Conservation (phyloP, 2,797 vertebrate genomes). For the Neosalanx taihuensis region DNA sequence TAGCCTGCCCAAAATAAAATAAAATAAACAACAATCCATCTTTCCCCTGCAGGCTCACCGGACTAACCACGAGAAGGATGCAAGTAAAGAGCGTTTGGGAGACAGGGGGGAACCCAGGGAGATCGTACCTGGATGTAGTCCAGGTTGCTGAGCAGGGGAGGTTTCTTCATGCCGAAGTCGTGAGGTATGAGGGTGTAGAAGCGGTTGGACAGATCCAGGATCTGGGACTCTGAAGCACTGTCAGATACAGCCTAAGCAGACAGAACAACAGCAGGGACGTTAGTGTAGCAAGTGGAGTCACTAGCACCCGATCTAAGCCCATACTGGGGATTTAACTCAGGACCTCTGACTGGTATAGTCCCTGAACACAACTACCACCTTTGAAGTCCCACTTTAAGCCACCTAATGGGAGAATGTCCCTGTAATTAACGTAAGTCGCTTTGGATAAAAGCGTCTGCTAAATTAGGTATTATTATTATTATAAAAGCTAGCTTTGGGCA, state of each 20-base stretch:
- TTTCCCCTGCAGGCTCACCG: too few species aligned
- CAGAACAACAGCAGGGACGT: background rate
- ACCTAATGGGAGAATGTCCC: background rate
- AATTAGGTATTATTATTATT: too few species aligned
- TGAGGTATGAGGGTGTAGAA: conserved; percentile 99
- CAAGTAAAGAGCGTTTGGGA: too few species aligned
- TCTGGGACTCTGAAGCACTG: conserved; percentile 77
- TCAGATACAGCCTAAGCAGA: conserved; percentile 83
- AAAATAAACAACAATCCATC: background rate
- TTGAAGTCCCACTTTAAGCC: background rate
- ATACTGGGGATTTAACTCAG: too few species aligned
- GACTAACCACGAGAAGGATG: too few species aligned
- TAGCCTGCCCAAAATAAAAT: conserved; percentile 72
- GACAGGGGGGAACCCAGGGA: too few species aligned
- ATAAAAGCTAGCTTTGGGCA: background rate
- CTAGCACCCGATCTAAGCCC: too few species aligned
- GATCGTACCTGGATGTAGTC: conserved; percentile 89
- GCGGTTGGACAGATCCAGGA: conserved; percentile 95
- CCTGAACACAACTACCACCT: too few species aligned
- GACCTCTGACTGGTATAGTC: too few species aligned
- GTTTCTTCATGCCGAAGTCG: conserved; percentile 99
- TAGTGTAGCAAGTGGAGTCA: background rate
- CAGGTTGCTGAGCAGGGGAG: conserved; percentile 86
- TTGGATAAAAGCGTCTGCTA: too few species aligned
- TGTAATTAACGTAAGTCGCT: too few species aligned